Base-by-base conservation (phyloP, 2,797 vertebrate genomes). In the Rhinatrema bivittatum region DNA sequence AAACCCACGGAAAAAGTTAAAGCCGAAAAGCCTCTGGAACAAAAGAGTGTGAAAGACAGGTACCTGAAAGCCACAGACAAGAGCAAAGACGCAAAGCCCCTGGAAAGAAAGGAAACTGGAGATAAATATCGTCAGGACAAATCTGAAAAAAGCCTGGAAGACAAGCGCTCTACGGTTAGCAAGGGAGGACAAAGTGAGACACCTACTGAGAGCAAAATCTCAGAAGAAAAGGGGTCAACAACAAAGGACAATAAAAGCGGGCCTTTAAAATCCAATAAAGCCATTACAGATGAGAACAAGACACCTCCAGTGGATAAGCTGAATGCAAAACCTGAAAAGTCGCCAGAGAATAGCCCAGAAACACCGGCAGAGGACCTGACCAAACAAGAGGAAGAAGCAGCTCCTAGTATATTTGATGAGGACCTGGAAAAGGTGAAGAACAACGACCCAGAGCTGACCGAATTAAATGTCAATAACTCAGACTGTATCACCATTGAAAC, bases 401-500 rank as follows among this genome's bases (percentile, higher is more conserved):
- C 89, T 2, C 60, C 81, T 3, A 93, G 91, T 68, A 93, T 99
- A 57, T 98, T 95, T 7, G 91, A 95, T 1, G 95, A 98, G 65
- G 79, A 88, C 8, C 81, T 97, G 32, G 91, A 96, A 51, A 86
- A 74, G 44, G 89, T 97, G 46, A 79, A 72, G 39, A 81, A 72
- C 65, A 89, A 98, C 0, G 87, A 98, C n/a, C 69, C 88, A 0
- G 68, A 78, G 25, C 72, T 92, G 46, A 63, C 58, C 0, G 94
- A 98, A 45, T 87, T 99, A 54, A 98, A 94, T 0, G 84, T 99
- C 35, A 99, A 99, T 85, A 99, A 99, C 79, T 95, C 93, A 0
- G 96, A 99, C 58, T 93, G 91, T 39, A 98, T 99, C 69, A 97
- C 85, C 43, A 84, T 74, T 0, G 95, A 94, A 65, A 94, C 93